Evolutionary conservation across 1,140 invertebrate species (phyloP), one percentile per base, ranked within the genome.

Genomic region (Maniola jurtina): DNA sequence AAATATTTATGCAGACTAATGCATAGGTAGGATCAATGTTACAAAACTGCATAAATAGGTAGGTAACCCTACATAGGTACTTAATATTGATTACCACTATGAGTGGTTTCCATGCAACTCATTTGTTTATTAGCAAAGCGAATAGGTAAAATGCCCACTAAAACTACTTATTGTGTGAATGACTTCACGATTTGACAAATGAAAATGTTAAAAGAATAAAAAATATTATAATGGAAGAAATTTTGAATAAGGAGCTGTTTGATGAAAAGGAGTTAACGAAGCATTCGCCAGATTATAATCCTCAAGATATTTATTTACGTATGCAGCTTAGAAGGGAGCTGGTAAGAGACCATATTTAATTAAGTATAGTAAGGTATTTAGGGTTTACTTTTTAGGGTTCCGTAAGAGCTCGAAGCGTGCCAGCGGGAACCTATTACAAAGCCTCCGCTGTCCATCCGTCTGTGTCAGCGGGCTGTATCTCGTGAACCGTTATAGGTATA

Each of bases 161-260:
- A n/a, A 45, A 11, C 10, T n/a, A 42, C 10, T 11, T 6, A 45
- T 35, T 35, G 15, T 16, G 48, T 52, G 48, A 7, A 5, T 42
- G n/a, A 25, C 11, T 15, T 59, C 9, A 42, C 45, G 34, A 38
- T 25, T 25, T 58, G 8, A 57, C 34, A 40, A n/a, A 42, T 45
- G 40, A 42, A 11, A 11, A 42, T 56, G 9, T 25, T 45, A 10
- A 59, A 42, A 2, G 25, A 34, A 34, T 52, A 25, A 64, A 13
- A 55, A 42, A 34, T 40, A 50, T 61, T 34, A 42, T 15, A 62
- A 83, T 83, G 81, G 81, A 83, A 52, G 64, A 83, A 42, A 70
- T 83, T 64, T 42, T 81, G 45, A 66, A 64, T 10, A 78, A 77
- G 63, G 68, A 79, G 48, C 76, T 77, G 61, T 78, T 77, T 63